phyloP scores from a whole-genome alignment of 2,888 invertebrate genomes.

The Neocrepidodera transversa region DNA sequence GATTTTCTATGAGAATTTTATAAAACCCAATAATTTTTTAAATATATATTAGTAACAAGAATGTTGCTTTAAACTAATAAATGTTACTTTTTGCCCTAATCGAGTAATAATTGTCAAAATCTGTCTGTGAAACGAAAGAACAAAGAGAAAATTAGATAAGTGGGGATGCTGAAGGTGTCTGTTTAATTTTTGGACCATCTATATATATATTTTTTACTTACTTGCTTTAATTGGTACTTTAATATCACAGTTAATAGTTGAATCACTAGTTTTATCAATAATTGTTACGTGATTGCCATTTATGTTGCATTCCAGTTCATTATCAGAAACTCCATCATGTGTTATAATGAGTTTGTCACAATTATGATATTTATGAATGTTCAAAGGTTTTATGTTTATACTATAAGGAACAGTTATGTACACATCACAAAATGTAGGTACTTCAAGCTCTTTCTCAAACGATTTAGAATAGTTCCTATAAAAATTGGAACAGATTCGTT shows the following conservation, averaged over 20 bases:
- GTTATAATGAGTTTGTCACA: conserved; percentile 50
- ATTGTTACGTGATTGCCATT: conserved; percentile 46
- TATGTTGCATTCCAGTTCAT: conserved; percentile 39
- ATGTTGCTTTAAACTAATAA: no score
- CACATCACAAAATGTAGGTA: conserved; percentile 52
- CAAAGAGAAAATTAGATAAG: no score
- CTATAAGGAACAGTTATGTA: conserved; percentile 50
- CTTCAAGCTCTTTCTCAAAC: conserved; percentile 42
- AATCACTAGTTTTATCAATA: conserved; percentile 27
- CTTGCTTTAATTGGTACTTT: conserved; percentile 56
- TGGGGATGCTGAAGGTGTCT: no score
- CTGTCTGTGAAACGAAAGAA: no score
- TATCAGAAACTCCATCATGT: conserved; percentile 36
- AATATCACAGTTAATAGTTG: conserved; percentile 45
- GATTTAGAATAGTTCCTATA: conserved; percentile 28
- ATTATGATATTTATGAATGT: conserved; percentile 52
- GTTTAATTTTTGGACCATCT: no score
- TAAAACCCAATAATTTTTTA: no score
- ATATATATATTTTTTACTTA: no score
- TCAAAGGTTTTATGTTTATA: conserved; percentile 51
- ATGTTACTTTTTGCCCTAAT: no score
- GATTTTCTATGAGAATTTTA: no score
- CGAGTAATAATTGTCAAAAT: no score
- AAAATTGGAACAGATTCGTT: conserved; percentile 2
- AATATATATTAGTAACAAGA: no score